Evolutionary conservation across 1,140 invertebrate genomes (phyloP), one percentile per base, ranked within the genome.

Genomic region (Cyphomyrmex costatus): DNA sequence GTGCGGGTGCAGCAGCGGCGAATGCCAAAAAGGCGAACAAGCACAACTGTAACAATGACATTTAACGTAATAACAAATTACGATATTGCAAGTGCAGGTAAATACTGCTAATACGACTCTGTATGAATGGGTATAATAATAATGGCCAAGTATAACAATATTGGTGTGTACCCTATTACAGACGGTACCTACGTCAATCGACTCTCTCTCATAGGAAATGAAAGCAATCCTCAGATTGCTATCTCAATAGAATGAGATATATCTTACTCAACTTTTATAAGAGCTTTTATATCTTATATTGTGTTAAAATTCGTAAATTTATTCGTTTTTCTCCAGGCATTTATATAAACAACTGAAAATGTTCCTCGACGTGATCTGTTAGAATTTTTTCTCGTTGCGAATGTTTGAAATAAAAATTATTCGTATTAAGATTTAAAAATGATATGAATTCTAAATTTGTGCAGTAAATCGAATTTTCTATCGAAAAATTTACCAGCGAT

Each of bases 11-110:
- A 30, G 92, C 93, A 46, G 80, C 82, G 33, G 91, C 92, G 49
- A 93, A 85, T 12, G 92, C 91, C 89, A 92, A 36, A 8, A 92
- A 73, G 56, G 89, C 90, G 3, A 87, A 84, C 77, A 92, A 84
- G 8, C 92, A 86, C 27, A 92, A 46, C 92, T 92, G 53, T 1
- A 78, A 58, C 33, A 2, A 49, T 12, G 21, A 79, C 19, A 60
- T 49, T 19, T n/a, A 76, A 71, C 27, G 14, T 14, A 53, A 2
- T 30, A 21, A 49, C 12, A 0, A 36, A 3, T 53, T 53, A 53
- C 24, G 24, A 61, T 27, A 61, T 61, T 14, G 21, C 24, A 12
- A 12, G 24, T 24, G n/a, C n/a, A n/a, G 10, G 12, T 58, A 10
- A 3, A 60, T 60, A 0, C 27, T 60, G 1, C 2, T 58, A 49